phyloP scores from a whole-genome alignment of 2,113 vertebrate species.

The Astatotilapia flaviijosephi region DNA sequence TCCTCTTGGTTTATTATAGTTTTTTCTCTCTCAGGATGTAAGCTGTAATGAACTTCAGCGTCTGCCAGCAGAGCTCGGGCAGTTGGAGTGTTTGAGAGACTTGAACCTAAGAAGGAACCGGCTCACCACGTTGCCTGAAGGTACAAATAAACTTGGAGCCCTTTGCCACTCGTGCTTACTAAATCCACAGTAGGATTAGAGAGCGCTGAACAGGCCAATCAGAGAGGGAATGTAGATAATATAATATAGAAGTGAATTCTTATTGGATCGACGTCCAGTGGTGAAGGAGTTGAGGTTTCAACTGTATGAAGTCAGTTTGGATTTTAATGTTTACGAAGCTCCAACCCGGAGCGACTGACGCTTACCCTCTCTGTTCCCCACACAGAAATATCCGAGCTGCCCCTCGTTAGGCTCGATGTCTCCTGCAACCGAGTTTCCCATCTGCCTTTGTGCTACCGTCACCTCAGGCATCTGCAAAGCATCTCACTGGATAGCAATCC shows the following conservation, averaged over 20 bases:
- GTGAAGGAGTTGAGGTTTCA: background rate
- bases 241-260: background rate
- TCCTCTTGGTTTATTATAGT: background rate
- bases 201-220: rapidly evolving
- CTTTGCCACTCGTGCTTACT: background rate
- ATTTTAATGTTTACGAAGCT: background rate
- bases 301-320: background rate
- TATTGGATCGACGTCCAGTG: rapidly evolving
- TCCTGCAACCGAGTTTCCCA: slow-evolving; percentile 84
- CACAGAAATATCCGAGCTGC: slow-evolving; percentile 83
- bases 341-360: background rate
- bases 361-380: background rate
- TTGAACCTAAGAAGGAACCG: slow-evolving; percentile 84
- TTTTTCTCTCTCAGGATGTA: slow-evolving; percentile 68
- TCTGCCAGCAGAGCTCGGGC: slow-evolving; percentile 79
- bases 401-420: slow-evolving; percentile 84
- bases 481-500: slow-evolving; percentile 86
- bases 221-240: background rate
- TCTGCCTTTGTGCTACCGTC: slow-evolving; percentile 84
- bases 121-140: slow-evolving; percentile 79
- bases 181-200: background rate
- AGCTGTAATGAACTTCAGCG: slow-evolving; percentile 86
- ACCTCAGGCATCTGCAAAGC: slow-evolving; percentile 82
- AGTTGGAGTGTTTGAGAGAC: slow-evolving; percentile 81
- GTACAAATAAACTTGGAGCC: slow-evolving; percentile 45